A percentile compares a stretch with the other conserved stretches of the same genome.
Conservation (phyloP, 1,140 invertebrate species). For the Drosophila repletoides region DNA sequence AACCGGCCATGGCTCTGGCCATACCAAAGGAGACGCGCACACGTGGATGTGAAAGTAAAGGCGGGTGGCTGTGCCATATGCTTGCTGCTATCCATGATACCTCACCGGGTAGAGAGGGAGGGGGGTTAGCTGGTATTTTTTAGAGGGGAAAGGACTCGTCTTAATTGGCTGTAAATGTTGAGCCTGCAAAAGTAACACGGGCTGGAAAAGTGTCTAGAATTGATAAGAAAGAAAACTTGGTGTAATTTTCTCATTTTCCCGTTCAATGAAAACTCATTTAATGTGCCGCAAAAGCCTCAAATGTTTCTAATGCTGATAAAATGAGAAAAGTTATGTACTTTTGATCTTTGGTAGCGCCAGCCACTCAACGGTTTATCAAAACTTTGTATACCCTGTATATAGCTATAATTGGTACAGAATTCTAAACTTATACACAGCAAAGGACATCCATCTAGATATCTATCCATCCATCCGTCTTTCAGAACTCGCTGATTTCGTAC, state of each 20-base stretch:
- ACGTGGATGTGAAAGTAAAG: constrained; percentile 6
- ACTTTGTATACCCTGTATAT: constrained; percentile 25
- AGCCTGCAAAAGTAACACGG: constrained; percentile 14
- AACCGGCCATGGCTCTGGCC: constrained; percentile 56
- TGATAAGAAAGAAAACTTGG: constrained; percentile 34
- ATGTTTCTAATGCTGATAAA: constrained; percentile 25
- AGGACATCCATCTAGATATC: no score
- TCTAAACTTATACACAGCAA: no score
- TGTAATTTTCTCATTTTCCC: constrained; percentile 79
- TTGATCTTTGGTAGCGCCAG: constrained; percentile 59
- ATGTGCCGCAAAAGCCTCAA: constrained; percentile 15
- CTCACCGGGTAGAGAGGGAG: background rate
- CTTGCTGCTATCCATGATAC: background rate
- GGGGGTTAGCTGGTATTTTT: constrained; percentile 15
- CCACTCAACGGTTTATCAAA: constrained; percentile 20
- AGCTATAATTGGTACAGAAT: constrained; percentile 3
- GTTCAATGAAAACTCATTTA: constrained; percentile 74
- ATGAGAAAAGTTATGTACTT: constrained; percentile 68
- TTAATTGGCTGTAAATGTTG: constrained; percentile 74
- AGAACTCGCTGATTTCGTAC: no score
- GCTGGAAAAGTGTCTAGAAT: constrained; percentile 34
- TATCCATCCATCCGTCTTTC: no score
- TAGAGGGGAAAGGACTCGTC: constrained; percentile 31
- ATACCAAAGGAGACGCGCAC: no score
- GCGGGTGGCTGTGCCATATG: constrained; percentile 24